phyloP scores from a whole-genome alignment of 2,113 vertebrate species.

The Epinephelus cyanopodus region DNA sequence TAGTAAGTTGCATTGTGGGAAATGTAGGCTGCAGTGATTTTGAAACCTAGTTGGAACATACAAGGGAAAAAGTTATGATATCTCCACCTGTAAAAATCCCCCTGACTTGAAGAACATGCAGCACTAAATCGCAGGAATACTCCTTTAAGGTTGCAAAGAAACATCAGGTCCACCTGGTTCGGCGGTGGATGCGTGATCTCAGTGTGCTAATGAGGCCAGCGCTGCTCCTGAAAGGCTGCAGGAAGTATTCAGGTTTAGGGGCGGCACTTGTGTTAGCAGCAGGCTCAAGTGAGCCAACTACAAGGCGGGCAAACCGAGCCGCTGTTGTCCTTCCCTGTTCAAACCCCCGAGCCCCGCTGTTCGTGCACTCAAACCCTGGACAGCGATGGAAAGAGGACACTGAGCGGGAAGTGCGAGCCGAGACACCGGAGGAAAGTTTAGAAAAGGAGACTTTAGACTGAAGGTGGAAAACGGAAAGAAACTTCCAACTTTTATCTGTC shows the following conservation, averaged over 20 bases:
- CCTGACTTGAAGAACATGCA: not conserved
- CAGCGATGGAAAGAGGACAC: conserved; percentile 32
- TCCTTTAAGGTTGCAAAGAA: not conserved
- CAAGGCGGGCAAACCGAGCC: conserved; percentile 73
- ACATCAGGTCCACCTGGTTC: conserved; percentile 39
- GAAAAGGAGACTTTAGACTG: conserved; percentile 29
- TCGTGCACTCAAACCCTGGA: conserved; percentile 13
- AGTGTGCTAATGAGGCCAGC: conserved; percentile 55
- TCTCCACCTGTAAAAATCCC: not conserved
- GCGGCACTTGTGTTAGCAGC: conserved; percentile 53
- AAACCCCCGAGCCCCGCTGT: conserved; percentile 35
- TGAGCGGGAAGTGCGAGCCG: conserved; percentile 20
- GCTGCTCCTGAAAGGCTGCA: conserved; percentile 56
- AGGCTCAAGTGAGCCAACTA: conserved; percentile 49
- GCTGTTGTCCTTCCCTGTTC: conserved; percentile 64
- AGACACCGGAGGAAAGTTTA: not conserved
- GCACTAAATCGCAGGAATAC: too few relatives aligned
- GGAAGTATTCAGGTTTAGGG: conserved; percentile 69
- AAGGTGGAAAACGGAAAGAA: conserved; percentile 52
- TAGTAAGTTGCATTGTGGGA: conserved; percentile 45
- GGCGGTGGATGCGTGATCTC: conserved; percentile 8
- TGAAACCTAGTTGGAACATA: not conserved
- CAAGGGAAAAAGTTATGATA: not conserved
- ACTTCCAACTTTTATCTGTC: conserved; percentile 61
- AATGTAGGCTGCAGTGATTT: conserved; percentile 6